phyloP scores from a whole-genome alignment of 2,797 vertebrate genomes.

The Cichlasoma orientale region DNA sequence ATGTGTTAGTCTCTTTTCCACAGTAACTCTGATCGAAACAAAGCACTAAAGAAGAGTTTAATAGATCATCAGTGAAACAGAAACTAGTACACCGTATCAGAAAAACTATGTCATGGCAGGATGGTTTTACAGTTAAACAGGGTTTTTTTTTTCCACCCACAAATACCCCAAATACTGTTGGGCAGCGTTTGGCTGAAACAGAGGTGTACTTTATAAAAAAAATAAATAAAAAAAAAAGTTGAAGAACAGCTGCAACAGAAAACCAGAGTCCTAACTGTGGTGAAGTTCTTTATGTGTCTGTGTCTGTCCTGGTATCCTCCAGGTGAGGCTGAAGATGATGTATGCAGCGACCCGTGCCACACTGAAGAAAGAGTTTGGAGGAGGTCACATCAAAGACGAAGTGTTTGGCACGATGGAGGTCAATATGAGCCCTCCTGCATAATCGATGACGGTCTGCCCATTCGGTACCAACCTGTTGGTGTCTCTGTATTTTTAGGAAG shows the following conservation, averaged over 20 bases:
- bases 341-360: constrained; percentile 97
- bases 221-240: no score
- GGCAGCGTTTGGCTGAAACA: background rate
- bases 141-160: background rate
- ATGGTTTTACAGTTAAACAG: background rate
- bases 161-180: background rate
- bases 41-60: background rate
- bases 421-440: background rate
- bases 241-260: background rate
- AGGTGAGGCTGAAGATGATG: constrained; percentile 99
- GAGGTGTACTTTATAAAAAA: background rate
- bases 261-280: background rate
- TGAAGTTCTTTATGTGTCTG: background rate
- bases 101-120: background rate
- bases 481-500: constrained; percentile 82
- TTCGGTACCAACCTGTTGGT: background rate
- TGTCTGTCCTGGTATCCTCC: background rate
- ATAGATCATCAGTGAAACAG: background rate
- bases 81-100: background rate
- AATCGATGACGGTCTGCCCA: no score
- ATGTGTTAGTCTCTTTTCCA: background rate
- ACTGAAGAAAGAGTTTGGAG: constrained; percentile 98
- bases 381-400: constrained; percentile 95
- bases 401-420: constrained; percentile 96
- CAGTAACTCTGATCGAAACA: background rate